Percentiles rank a stretch among this genome's conserved stretches.
Evolutionary conservation across 2,113 vertebrate genomes (phyloP).

Genomic region (Pycnonotus jocosus): DNA sequence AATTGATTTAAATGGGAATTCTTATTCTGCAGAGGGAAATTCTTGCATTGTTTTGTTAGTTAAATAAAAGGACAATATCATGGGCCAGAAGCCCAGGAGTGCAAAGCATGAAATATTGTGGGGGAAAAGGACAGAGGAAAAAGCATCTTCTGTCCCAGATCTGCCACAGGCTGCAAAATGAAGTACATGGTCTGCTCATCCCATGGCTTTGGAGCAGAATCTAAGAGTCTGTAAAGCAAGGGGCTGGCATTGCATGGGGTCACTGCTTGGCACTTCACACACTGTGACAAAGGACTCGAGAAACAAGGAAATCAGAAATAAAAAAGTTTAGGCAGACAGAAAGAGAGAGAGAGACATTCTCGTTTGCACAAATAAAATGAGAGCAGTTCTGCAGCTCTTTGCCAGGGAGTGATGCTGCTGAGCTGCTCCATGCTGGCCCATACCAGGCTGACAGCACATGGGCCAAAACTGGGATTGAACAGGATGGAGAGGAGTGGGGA

Average conservation of each 20-base stretch:
- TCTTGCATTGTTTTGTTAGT: not conserved
- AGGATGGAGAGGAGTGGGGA: not conserved
- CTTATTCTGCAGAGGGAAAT: not conserved
- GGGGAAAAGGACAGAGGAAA: not conserved
- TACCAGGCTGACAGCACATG: accelerated
- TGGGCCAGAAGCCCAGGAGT: not conserved
- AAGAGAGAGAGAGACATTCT: not conserved
- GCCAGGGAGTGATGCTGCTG: not conserved
- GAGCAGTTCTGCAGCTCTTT: not conserved
- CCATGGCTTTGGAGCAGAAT: not conserved
- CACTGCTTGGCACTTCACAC: not conserved
- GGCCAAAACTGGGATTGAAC: not conserved
- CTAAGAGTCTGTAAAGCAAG: not conserved
- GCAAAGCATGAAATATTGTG: not conserved
- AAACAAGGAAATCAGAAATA: not conserved
- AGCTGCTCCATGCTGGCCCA: not conserved
- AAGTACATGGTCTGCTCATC: not conserved
- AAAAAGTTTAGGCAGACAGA: not conserved
- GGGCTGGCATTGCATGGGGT: not conserved
- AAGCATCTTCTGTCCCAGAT: not conserved
- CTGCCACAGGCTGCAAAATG: not conserved
- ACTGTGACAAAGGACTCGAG: accelerated
- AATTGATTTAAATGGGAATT: not conserved
- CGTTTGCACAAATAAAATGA: not conserved
- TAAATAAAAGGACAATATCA: not conserved